Percentiles rank a stretch among this genome's conserved stretches.
Conservation (phyloP, 2,113 vertebrate species). For the Passer domesticus region DNA sequence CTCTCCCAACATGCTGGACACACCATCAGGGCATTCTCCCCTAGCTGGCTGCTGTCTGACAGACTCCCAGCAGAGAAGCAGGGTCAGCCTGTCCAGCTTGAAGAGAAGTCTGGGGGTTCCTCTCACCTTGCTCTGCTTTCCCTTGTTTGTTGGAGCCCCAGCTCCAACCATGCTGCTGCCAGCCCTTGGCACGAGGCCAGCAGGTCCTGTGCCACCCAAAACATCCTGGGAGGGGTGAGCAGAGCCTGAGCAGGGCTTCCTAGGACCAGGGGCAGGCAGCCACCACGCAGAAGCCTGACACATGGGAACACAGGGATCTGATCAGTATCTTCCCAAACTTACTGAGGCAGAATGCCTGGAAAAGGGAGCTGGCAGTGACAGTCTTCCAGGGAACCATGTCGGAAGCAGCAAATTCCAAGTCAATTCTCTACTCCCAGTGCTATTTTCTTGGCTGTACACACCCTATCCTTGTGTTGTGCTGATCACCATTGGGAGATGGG, state of each 20-base stretch:
- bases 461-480: background rate
- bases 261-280: too few relatives aligned
- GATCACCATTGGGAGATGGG: background rate
- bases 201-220: background rate
- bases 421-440: background rate
- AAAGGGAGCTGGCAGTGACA: background rate
- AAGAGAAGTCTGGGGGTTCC: background rate
- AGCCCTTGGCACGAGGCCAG: background rate
- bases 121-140: background rate
- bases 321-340: background rate
- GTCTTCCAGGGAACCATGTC: background rate
- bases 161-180: fast-evolving
- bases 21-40: fast-evolving
- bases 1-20: background rate
- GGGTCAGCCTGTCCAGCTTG: background rate
- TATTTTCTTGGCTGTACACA: background rate
- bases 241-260: background rate
- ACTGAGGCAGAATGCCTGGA: background rate
- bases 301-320: background rate
- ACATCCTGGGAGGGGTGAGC: background rate
- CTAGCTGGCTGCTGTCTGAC: background rate
- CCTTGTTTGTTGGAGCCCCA: background rate
- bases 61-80: background rate
- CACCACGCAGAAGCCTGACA: background rate
- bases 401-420: background rate